Base-by-base conservation (phyloP, 2,888 invertebrate species). In the Agrilus cyanescens region DNA sequence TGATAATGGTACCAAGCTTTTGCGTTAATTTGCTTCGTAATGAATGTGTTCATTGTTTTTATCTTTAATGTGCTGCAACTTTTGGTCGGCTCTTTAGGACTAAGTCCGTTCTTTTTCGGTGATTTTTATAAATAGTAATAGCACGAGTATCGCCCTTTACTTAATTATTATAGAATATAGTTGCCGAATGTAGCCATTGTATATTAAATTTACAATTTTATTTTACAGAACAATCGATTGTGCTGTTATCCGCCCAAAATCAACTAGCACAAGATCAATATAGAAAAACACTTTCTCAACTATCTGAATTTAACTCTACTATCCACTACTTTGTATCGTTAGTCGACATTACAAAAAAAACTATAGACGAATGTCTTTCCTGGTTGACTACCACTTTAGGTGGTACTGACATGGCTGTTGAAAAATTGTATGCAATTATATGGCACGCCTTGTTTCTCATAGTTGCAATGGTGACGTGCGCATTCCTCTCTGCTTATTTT, bases 221-320 rank as follows among this genome's bases (percentile, higher is more conserved):
- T 18, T 37, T 59, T 61, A 39, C 49, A 67, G 69, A 67, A 43
- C 57, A 64, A 44, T 66, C 68, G 30, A 61, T 66, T 12, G 53
- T 61, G 45, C 57, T 69, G 34, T 64, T 75, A 18, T 50, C 72
- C 16, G 52, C 58, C 18, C 72, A 73, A 52, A 73, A 70, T 45
- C 61, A 66, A 48, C 58, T 67, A 46, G 70, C 72, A 12, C 61
- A 67, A 18, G 49, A 54, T 4, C 71, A 72, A 46, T 74, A 74
- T 48, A 61, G 69, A 45, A 57, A 62, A 32, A 73, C 74, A 1
- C 58, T 75, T 31, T 53, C 63, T 15, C 73, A 72, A 53, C 45
- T 75, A 7, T 58, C 61, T 15, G 69, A 72, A 55, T 72, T 76
- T 32, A 75, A 75, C 49, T 57, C 63, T 41, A 74, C 74, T 0